Conservation (phyloP, 2,797 vertebrate species). For the Aldrovandia affinis region DNA sequence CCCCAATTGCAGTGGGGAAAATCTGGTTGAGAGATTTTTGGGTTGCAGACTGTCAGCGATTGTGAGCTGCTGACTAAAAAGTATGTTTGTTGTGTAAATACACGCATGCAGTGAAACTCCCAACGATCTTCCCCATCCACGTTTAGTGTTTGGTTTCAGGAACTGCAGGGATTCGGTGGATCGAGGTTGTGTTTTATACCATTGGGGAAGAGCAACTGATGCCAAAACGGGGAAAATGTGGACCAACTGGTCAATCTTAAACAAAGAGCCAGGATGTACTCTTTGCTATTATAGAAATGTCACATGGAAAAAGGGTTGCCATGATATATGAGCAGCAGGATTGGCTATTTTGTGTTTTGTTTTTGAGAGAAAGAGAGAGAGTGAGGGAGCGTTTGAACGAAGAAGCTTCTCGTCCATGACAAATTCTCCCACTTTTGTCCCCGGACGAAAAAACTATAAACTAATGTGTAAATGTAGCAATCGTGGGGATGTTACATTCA, state of each 20-base stretch:
- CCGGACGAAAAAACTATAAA: neutral
- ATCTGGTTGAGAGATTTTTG: neutral
- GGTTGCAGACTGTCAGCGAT: neutral
- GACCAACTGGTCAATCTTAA: neutral
- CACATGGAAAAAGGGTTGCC: neutral
- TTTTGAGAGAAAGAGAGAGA: neutral
- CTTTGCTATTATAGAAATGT: neutral
- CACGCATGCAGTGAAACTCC: no score
- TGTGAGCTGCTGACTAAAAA: neutral
- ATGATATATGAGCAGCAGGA: neutral
- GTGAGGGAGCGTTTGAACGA: no score
- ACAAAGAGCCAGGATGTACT: neutral
- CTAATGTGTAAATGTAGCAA: neutral
- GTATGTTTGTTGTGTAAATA: conserved; percentile 10
- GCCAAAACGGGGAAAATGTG: neutral
- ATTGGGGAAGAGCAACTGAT: neutral
- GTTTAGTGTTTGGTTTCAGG: neutral
- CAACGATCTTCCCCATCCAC: neutral
- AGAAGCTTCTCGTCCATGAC: no score
- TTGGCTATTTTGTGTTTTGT: neutral
- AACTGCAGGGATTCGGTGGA: neutral
- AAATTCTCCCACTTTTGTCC: no score
- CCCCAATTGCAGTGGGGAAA: no score
- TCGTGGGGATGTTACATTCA: neutral
- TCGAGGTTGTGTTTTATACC: neutral